Conservation (phyloP, 2,797 vertebrate genomes). For the Pyrocephalus nanus region DNA sequence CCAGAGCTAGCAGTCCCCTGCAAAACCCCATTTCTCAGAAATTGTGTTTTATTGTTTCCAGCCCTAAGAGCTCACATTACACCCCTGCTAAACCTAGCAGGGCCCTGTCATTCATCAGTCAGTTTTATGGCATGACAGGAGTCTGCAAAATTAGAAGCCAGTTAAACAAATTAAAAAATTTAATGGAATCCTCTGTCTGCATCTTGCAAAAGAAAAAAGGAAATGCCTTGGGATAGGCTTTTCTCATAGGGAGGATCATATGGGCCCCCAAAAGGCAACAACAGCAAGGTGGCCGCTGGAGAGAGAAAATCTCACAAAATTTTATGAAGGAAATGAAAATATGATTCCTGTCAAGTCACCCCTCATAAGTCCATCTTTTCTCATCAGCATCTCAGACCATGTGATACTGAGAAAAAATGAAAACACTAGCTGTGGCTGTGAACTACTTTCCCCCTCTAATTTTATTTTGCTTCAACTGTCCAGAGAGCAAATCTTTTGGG, state of each 20-base stretch:
- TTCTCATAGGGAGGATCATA: background rate
- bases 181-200: background rate
- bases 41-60: conserved; percentile 68
- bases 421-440: background rate
- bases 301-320: background rate
- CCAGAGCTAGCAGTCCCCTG: background rate
- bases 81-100: background rate
- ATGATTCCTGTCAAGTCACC: conserved; percentile 16
- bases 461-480: background rate
- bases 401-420: background rate
- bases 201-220: background rate
- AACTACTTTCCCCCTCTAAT: background rate
- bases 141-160: conserved; percentile 20
- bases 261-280: background rate
- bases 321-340: conserved; percentile 51
- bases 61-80: conserved; percentile 42
- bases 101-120: conserved; percentile 42
- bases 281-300: background rate
- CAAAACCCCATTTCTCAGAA: conserved; percentile 48
- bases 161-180: conserved; percentile 30
- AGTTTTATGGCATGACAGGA: background rate
- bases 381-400: background rate
- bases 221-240: conserved; percentile 10
- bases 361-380: background rate
- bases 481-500: conserved; percentile 45